Base-by-base conservation (phyloP, 2,888 invertebrate genomes). In the Xylocampa areola region DNA sequence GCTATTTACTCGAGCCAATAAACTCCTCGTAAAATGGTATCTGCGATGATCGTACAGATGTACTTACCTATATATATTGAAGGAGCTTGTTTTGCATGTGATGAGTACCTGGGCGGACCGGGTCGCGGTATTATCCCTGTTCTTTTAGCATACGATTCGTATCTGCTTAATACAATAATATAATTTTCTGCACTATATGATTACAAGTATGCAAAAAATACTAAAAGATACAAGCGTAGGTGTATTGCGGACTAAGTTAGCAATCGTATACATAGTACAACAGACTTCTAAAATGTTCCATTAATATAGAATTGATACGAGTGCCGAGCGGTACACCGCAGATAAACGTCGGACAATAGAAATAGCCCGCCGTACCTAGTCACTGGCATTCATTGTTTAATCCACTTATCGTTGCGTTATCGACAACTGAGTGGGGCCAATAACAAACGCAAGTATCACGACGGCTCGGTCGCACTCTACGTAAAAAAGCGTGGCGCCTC, bases 401-500 rank as follows among this genome's bases (percentile, higher is more conserved):
- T 66, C 54, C 63, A 76, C 60, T 70, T 71, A 64, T 62, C 60
- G 53, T 54, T 35, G 40, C 47, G 54, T 55, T 68, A 73, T 76
- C 69, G 50, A 39, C 29, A 11, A 14, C 27, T 35, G 49, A 52
- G 37, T 13, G 51, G 40, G 33, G 23, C 19, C 45, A 35, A 41
- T 44, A 33, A 66, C 50, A 59, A 50, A 47, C 64, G 64, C 78
- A 77, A 87, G 85, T 82, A 88, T 86, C 86, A 70, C 74, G 73
- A 58, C 64, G 50, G 55, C 57, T 60, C 70, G 63, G 76, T 77
- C 81, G 74, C 73, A 63, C 73, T 73, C 67, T 62, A 73, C 69
- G 75, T 73, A 86, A 87, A 88, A 85, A 83, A 77, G 68, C 79
- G 81, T 89, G 92, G 92, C 91, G 92, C 92, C 92, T 88, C 85